Base-by-base conservation (phyloP, 2,113 vertebrate species). In the Tursiops truncatus region DNA sequence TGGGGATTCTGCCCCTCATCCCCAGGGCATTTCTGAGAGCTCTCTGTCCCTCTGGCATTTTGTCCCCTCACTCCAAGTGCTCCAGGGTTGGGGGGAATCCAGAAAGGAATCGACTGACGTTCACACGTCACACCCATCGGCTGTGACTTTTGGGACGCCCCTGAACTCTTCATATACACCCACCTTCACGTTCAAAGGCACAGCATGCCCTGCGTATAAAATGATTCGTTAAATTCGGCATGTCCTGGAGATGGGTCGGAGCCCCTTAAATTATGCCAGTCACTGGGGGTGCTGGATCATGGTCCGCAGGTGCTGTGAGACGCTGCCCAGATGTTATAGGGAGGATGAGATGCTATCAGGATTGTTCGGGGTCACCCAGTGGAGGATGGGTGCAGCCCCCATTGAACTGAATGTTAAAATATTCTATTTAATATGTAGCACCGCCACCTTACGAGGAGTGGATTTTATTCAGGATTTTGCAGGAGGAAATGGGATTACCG, bases 81-180 rank as follows among this genome's bases (percentile, higher is more conserved):
- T 60, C 23, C 23, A 26, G 25, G 15, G 9, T 1, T 12, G 33
- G 53, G 53, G 53, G 36, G 25, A 41, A 18, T 4, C 25, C 56
- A 28, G 36, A 10, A 62, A 41, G 20, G 6, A 80, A 8, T 1
- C 0, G 2, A 81, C 1, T 26, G n/a, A 38, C 13, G 2, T 56
- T 17, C 3, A 1, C 56, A 18, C 4, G 1, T 81, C n/a, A 60
- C 23, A 0, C 14, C 23, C 0, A 28, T 11, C 8, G 10, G 53
- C 79, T 38, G 1, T 60, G 23, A 38, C 14, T 81, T 28, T 17
- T 7, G 33, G n/a, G 53, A 36, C 1, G n/a, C 2, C 56, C 14
- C 28, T 1, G 1, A 10, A 17, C 15, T 26, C n/a, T 81, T 26
- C 2, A 1, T 28, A n/a, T 15, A 38, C 53, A 28, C 23, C 4